Evolutionary conservation across 2,888 invertebrate species (phyloP).

Genomic region (Drosophila lacicola): DNA sequence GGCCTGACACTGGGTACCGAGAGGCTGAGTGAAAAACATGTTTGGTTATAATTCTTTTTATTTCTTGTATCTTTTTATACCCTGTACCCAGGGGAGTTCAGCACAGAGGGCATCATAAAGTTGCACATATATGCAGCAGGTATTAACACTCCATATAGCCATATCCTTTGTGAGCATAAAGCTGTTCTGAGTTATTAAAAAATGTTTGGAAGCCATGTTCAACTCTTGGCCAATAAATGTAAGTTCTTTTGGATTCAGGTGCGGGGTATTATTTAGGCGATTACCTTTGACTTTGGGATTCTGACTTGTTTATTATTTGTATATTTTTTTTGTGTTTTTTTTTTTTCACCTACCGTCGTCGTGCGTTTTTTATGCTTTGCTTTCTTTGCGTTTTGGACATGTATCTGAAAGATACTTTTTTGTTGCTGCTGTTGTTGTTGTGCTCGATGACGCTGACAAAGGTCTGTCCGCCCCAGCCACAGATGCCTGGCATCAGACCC

Average conservation of each 20-base stretch:
- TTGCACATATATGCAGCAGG: background rate
- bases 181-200: background rate
- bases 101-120: background rate
- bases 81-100: slow-evolving; percentile 9
- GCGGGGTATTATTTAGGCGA: slow-evolving; percentile 18
- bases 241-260: background rate
- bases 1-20: slow-evolving; percentile 32
- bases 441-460: slow-evolving; percentile 79
- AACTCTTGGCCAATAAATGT: background rate
- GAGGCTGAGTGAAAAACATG: slow-evolving; percentile 73
- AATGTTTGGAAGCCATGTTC: background rate
- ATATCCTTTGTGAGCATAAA: background rate
- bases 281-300: background rate
- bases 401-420: slow-evolving; percentile 77
- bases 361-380: slow-evolving; percentile 64
- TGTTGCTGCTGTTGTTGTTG: slow-evolving; percentile 16
- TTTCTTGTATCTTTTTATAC: slow-evolving; percentile 45
- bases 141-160: background rate
- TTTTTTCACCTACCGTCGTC: slow-evolving; percentile 44
- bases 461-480: slow-evolving; percentile 64
- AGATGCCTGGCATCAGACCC: slow-evolving; percentile 26
- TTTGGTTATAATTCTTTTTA: slow-evolving; percentile 80
- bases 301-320: slow-evolving; percentile 44
- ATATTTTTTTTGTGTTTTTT: slow-evolving; percentile 62
- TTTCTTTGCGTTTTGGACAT: slow-evolving; percentile 75